phyloP scores from a whole-genome alignment of 2,113 vertebrate species.

The Cyrtonyx montezumae region DNA sequence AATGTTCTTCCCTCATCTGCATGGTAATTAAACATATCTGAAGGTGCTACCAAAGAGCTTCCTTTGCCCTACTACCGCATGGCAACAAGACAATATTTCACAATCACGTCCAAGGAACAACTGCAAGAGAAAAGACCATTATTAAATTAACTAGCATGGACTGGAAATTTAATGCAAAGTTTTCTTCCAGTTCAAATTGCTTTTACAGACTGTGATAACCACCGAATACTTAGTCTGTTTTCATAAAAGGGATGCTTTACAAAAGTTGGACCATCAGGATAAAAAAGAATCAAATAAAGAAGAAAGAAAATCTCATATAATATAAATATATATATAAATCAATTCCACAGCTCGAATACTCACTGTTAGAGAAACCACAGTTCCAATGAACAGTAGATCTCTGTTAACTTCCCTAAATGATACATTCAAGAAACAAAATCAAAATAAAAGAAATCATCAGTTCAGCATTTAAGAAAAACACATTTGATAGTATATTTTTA shows the following conservation, averaged over 20 bases:
- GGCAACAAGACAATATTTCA: not conserved
- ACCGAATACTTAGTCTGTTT: not conserved
- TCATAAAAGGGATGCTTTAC: not conserved
- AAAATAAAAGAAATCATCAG: conserved; percentile 72
- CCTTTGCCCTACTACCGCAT: not conserved
- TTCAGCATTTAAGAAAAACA: conserved; percentile 66
- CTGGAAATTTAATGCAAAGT: not conserved
- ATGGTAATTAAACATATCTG: not conserved
- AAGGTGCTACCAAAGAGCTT: not conserved
- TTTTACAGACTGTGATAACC: not conserved
- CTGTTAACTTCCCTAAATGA: conserved; percentile 69
- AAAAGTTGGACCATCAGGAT: not conserved
- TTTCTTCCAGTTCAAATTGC: not conserved
- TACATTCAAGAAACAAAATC: conserved; percentile 68
- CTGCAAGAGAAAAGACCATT: not conserved
- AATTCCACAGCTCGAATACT: not conserved
- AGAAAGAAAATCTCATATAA: not conserved
- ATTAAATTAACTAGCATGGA: not conserved
- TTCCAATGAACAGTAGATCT: not conserved
- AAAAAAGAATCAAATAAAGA: not conserved
- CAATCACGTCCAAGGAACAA: fast-evolving
- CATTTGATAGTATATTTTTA: conserved; percentile 62
- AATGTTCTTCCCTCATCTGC: not conserved
- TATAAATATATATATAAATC: not conserved
- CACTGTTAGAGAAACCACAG: not conserved